Evolutionary conservation across 2,113 vertebrate genomes (phyloP).

Genomic region (Microtus ochrogaster): DNA sequence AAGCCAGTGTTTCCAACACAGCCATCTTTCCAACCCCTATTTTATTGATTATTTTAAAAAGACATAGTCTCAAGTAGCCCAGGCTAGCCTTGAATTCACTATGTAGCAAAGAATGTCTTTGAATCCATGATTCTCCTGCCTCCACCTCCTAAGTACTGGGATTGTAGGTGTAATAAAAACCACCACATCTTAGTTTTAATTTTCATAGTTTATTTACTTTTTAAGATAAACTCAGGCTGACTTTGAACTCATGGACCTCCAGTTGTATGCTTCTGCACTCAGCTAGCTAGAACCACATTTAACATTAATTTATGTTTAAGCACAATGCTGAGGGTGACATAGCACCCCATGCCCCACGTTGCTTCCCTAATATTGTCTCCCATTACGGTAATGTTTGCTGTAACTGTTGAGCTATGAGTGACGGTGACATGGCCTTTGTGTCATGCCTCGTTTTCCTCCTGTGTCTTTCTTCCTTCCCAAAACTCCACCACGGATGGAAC

Average conservation of each 20-base stretch:
- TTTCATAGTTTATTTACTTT: not conserved
- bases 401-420: accelerated
- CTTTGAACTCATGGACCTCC: not conserved
- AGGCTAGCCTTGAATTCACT: not conserved
- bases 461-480: too few species aligned
- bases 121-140: not conserved
- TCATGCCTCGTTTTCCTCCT: not conserved
- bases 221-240: not conserved
- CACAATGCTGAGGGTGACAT: accelerated
- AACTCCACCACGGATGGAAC: not conserved
- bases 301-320: not conserved
- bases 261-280: not conserved
- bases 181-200: not conserved
- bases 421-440: accelerated
- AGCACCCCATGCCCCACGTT: accelerated
- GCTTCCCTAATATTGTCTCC: too few species aligned
- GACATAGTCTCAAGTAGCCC: not conserved
- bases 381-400: not conserved
- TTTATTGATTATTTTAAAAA: not conserved
- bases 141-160: not conserved
- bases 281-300: not conserved
- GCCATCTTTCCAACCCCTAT: not conserved
- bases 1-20: not conserved
- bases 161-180: not conserved
- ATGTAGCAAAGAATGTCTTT: not conserved